Evolutionary conservation across 2,113 vertebrate species (phyloP).

Genomic region (Pica pica): DNA sequence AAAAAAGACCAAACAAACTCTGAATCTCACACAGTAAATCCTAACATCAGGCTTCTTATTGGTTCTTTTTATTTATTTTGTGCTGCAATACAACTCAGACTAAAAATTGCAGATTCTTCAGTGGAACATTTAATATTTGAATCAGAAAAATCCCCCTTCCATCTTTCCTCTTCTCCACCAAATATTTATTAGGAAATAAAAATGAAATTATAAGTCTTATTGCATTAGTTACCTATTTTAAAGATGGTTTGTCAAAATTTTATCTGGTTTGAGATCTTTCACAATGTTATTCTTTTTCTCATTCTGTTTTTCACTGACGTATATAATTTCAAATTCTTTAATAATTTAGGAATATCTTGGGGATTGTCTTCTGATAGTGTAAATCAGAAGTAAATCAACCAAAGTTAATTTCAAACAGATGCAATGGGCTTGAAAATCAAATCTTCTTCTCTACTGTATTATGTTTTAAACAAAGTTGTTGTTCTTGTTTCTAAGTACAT

Average conservation of each 20-base stretch:
- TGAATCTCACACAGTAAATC: neutral
- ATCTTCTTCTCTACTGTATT: neutral
- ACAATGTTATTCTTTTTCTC: neutral
- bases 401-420: constrained; percentile 37
- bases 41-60: neutral
- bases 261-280: neutral
- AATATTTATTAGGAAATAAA: neutral
- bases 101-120: neutral
- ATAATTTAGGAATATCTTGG: constrained; percentile 10
- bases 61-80: neutral
- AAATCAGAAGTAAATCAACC: constrained; percentile 5
- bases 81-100: neutral
- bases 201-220: neutral
- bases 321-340: constrained; percentile 15
- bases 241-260: neutral
- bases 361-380: neutral
- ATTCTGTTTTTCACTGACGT: neutral
- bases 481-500: constrained; percentile 5
- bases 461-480: constrained; percentile 9
- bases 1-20: neutral
- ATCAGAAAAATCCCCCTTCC: neutral
- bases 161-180: neutral
- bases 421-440: constrained; percentile 21
- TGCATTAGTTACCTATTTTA: neutral
- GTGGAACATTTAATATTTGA: neutral